These are phyloP conservation scores for Chaetophractus vellerosus DNA, from an alignment of 2,797 vertebrate species.

Conservation along the genomic window DNA sequence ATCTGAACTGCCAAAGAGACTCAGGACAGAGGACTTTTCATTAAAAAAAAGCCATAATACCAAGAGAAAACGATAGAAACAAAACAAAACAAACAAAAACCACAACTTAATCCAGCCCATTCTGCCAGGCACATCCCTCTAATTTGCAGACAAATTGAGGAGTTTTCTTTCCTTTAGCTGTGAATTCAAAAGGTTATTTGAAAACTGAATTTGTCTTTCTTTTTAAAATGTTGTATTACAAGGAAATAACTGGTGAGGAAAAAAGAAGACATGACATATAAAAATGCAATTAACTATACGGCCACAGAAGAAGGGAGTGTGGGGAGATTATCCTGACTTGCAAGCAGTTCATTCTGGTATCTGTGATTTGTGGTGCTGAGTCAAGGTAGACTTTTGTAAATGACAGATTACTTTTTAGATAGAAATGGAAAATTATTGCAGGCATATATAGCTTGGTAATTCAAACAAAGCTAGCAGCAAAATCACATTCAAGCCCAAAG, in stretches of 20 bases:
- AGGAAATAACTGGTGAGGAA: slow-evolving; percentile 60
- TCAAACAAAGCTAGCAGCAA: slow-evolving; percentile 88
- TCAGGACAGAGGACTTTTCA: neutral
- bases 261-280: slow-evolving; percentile 55
- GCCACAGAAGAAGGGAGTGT: slow-evolving; percentile 68
- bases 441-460: slow-evolving; percentile 84
- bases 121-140: neutral
- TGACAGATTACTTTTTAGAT: slow-evolving; percentile 88
- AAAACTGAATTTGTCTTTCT: neutral
- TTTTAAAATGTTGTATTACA: neutral
- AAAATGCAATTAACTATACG: slow-evolving; percentile 81
- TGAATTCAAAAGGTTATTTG: slow-evolving; percentile 61
- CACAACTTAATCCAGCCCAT: neutral
- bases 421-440: slow-evolving; percentile 88
- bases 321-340: slow-evolving; percentile 42
- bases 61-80: neutral
- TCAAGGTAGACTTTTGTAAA: slow-evolving; percentile 87
- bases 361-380: slow-evolving; percentile 86
- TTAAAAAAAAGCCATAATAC: slow-evolving; percentile 59
- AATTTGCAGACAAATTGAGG: slow-evolving; percentile 28
- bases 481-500: slow-evolving; percentile 86
- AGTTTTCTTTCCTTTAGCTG: slow-evolving; percentile 50
- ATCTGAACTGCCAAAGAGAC: neutral
- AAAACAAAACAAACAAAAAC: neutral
- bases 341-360: slow-evolving; percentile 79